These are phyloP conservation scores for Bactericera cockerelli DNA, from an alignment of 1,140 invertebrate species.

Conservation along the genomic window DNA sequence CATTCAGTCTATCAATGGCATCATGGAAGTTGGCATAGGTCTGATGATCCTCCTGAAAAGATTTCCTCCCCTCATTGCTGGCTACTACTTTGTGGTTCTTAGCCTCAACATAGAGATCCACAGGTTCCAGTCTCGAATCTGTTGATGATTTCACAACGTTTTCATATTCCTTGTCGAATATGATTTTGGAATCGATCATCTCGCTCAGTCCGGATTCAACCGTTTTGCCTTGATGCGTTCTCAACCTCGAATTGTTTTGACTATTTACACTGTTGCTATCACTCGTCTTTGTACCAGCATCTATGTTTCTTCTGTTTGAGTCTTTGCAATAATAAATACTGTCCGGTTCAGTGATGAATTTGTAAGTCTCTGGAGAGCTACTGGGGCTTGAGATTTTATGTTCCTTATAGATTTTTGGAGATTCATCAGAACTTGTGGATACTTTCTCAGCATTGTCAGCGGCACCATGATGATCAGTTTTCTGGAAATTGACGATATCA, in stretches of 20 bases:
- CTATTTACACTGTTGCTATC: too few relatives aligned
- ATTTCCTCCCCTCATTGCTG: background rate
- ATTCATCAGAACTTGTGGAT: background rate
- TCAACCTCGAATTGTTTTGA: too few relatives aligned
- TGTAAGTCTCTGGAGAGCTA: too few relatives aligned
- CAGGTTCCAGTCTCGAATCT: background rate
- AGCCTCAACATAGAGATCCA: too few relatives aligned
- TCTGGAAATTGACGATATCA: background rate
- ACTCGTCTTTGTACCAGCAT: too few relatives aligned
- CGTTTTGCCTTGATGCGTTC: background rate
- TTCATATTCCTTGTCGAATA: conserved; percentile 5
- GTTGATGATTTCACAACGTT: background rate
- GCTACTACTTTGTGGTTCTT: too few relatives aligned
- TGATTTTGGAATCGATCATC: background rate
- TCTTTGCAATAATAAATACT: too few relatives aligned
- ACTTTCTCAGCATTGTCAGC: too few relatives aligned
- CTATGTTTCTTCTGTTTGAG: too few relatives aligned
- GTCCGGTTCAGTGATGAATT: too few relatives aligned
- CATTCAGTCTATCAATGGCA: conserved; percentile 5
- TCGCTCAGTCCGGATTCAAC: background rate
- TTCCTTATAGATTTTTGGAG: background rate
- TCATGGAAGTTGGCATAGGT: conserved; percentile 6
- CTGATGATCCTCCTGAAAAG: background rate
- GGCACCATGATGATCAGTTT: background rate
- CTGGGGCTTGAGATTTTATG: too few relatives aligned